These are phyloP conservation scores for Natrix natrix DNA, from an alignment of 2,797 vertebrate genomes.

Conservation along the genomic window DNA sequence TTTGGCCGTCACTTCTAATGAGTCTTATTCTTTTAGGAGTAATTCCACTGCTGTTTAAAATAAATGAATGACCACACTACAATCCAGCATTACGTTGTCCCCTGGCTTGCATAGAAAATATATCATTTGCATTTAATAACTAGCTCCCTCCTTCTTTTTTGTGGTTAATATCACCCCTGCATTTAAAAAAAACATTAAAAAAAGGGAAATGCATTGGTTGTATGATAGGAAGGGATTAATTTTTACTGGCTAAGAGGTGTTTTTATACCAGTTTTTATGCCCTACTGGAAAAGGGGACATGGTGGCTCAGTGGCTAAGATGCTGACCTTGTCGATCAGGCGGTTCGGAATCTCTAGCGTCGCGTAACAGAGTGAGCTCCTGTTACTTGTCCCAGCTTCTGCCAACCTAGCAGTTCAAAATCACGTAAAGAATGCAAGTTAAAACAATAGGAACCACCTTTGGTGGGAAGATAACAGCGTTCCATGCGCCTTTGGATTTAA, in stretches of 20 bases:
- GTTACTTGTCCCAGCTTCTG: too few species aligned
- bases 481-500: too few species aligned
- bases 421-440: too few species aligned
- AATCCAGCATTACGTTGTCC: slow-evolving; percentile 24
- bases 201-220: slow-evolving; percentile 36
- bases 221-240: slow-evolving; percentile 56
- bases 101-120: neutral
- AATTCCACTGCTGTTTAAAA: slow-evolving; percentile 27
- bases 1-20: neutral
- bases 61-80: slow-evolving; percentile 13
- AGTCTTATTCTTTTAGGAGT: slow-evolving; percentile 24
- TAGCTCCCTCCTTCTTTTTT: slow-evolving; percentile 11
- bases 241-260: slow-evolving; percentile 65
- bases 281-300: too few species aligned
- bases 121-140: slow-evolving; percentile 37
- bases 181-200: slow-evolving; percentile 37
- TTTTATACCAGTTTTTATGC: slow-evolving; percentile 3
- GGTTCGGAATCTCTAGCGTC: too few species aligned
- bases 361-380: too few species aligned
- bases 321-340: too few species aligned
- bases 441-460: too few species aligned
- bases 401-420: too few species aligned
- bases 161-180: slow-evolving; percentile 40
- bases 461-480: too few species aligned
- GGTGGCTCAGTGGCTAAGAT: too few species aligned